Conservation (phyloP, 2,888 invertebrate species). For the Orthosia cruda region DNA sequence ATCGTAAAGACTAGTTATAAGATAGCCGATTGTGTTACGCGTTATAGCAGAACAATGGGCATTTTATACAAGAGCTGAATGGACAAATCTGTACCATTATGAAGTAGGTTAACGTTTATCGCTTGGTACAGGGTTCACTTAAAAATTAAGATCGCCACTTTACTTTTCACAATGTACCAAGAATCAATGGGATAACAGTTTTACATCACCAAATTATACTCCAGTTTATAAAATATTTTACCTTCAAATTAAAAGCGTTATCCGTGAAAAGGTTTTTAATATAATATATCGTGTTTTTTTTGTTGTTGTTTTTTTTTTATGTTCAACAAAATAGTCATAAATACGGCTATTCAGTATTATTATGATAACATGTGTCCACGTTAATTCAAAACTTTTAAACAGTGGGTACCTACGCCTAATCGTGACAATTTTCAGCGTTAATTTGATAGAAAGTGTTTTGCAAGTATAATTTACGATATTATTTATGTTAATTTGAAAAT, state of each 20-base stretch:
- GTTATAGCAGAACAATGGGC: background rate
- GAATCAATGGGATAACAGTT: background rate
- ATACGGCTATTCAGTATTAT: slow-evolving; percentile 14
- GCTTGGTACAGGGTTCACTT: background rate
- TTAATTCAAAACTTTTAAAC: slow-evolving; percentile 31
- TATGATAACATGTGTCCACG: slow-evolving; percentile 13
- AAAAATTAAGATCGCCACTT: background rate
- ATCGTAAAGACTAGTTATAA: slow-evolving; percentile 18
- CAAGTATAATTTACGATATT: slow-evolving; percentile 47
- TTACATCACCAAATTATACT: background rate
- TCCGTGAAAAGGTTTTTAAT: background rate
- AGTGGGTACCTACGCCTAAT: slow-evolving; percentile 17
- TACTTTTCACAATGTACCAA: background rate
- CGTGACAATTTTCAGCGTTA: slow-evolving; percentile 29
- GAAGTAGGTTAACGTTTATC: background rate
- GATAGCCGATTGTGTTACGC: slow-evolving; percentile 5
- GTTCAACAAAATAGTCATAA: background rate
- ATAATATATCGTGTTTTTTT: background rate
- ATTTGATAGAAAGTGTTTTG: slow-evolving; percentile 48
- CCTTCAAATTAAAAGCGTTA: background rate
- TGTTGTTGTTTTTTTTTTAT: too few relatives aligned
- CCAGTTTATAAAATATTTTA: background rate
- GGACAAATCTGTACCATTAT: background rate
- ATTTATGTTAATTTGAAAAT: slow-evolving; percentile 42
- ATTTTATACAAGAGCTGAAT: slow-evolving; percentile 2